Evolutionary conservation across 2,113 vertebrate species (phyloP).

Genomic region (Cepphus grylle): DNA sequence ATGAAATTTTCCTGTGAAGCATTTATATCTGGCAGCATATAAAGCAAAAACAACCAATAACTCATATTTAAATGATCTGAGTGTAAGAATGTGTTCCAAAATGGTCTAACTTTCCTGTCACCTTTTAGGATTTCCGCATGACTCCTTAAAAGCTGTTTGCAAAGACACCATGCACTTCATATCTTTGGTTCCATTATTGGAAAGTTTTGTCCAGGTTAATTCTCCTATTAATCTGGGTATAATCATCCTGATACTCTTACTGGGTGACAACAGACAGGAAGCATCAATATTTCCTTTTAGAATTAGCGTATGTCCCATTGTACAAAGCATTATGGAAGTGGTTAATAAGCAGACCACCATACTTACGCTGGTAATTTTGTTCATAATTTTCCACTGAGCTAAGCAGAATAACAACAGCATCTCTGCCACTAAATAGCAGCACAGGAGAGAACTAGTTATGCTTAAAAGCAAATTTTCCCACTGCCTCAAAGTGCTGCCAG

Average conservation of each 20-base stretch:
- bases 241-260: background rate
- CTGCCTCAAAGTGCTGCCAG: background rate
- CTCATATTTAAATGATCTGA: background rate
- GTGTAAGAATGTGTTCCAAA: background rate
- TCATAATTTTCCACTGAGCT: background rate
- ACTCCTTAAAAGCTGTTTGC: background rate
- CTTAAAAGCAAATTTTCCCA: background rate
- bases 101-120: background rate
- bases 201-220: background rate
- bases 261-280: background rate
- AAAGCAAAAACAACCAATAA: background rate
- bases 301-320: background rate
- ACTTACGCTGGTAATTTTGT: background rate
- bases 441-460: background rate
- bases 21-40: background rate
- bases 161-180: background rate
- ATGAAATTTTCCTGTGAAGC: background rate
- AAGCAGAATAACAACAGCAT: background rate
- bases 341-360: background rate
- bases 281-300: background rate
- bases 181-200: background rate
- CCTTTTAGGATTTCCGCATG: background rate
- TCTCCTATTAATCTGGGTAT: background rate
- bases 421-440: background rate
- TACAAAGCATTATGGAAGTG: background rate